Base-by-base conservation (phyloP, 2,113 vertebrate genomes). In the Harpagus bidentatus region DNA sequence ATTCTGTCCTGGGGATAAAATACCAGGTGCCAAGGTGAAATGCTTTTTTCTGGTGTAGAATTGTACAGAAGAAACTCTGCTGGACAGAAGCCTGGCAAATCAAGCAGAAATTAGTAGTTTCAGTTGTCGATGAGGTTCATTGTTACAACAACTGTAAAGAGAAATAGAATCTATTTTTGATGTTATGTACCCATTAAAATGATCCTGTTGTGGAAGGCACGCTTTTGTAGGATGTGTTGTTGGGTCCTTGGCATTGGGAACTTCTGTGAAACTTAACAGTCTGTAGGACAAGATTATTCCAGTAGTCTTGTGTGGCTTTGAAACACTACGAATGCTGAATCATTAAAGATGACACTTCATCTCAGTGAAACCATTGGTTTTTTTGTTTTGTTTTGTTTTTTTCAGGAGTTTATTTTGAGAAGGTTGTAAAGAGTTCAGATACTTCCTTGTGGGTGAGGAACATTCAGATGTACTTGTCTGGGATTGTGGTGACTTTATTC, bases 381-480 rank as follows among this genome's bases (percentile, higher is more conserved):
- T 38, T 10, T 58, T 26, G 28, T 28, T 3, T 48, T 53, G 22
- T 48, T 17, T 48, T 84, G 50, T 61, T 59, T 96, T 79, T 65
- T 96, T n/a, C 78, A 99, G 99, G 99, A 66, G 99, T 99, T 42
- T 99, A 99, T 97, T 99, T 99, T 98, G 99, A 99, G 98, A 99
- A 99, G 96, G 99, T 99, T 50, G 93, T 99, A 90, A 99, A 99
- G 97, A 99, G 99, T 96, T 99, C 99, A 2, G 99, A 99, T 86
- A 99, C 99, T 45, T 99, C 99, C 77, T 98, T 99, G 93, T 99
- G 99, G 99, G 99, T 99, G 97, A 98, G 99, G 96, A 99, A 99
- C 92, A 99, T 99, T 96, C 99, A 99, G 97, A 99, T 99, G 99
- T 99, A 99, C 96, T 97, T 99, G 31, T 99, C 99, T 4, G 99